Evolutionary conservation across 2,888 invertebrate genomes (phyloP), one percentile per base, ranked within the genome.

Genomic region (Diarsia rubi): DNA sequence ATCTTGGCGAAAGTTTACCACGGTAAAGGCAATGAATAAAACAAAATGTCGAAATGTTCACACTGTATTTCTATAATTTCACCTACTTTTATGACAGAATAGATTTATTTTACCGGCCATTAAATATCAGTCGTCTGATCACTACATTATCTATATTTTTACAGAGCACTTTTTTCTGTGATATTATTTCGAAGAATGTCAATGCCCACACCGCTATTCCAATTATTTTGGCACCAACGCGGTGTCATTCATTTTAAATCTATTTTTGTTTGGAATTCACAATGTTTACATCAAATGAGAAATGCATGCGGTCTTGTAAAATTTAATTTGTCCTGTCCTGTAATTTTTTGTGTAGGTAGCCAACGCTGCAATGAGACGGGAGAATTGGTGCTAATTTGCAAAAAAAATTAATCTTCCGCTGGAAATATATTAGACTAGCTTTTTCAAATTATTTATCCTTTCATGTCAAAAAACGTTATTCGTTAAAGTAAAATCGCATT

Each of bases 151-250:
- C 67, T 71, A 59, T 65, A 52, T 75, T 69, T 77, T 79, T 64
- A 71, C 49, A 63, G 49, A 70, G 47, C 21, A 60, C 27, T 62
- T 78, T 70, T 83, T 82, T 81, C 84, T 83, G 31, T 65, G 60
- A 64, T 80, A 81, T 83, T 74, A 79, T 86, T 92, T 90, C 87
- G 91, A 93, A 91, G 87, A 88, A 87, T 88, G 95, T 94, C 94
- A 95, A 94, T 92, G 95, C 89, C 94, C 95, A 95, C 92, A 84
- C 69, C 86, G 94, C 91, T 95, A 96, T 95, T 93, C 91, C 80
- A 93, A 95, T 93, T 93, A 95, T 96, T 95, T 96, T 96, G 96
- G 96, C 96, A 95, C 92, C 91, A 90, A 89, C 91, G 91, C 93
- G 90, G 91, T 93, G 93, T 93, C 95, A 93, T 95, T 94, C 92